phyloP scores from a whole-genome alignment of 2,797 vertebrate genomes.

The Coreius guichenoti region DNA sequence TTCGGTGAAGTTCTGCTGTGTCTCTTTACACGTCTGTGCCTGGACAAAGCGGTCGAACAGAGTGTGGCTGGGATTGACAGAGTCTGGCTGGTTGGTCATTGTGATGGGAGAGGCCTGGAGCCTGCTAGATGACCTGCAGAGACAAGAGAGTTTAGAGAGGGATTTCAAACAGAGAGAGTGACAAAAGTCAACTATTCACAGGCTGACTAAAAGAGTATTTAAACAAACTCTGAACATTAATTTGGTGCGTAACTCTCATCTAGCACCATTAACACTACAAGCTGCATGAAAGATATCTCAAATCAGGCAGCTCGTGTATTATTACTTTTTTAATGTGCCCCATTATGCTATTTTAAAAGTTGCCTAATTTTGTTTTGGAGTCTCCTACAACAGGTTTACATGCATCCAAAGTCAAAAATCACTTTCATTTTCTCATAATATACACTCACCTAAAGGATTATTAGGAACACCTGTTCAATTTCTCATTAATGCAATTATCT shows the following conservation, averaged over 20 bases:
- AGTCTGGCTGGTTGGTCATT: conserved; percentile 70
- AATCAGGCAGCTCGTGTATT: background rate
- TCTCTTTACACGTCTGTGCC: conserved; percentile 84
- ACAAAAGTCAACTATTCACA: background rate
- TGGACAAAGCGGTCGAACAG: conserved; percentile 85
- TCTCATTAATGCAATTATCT: too few species aligned
- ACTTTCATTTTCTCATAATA: background rate
- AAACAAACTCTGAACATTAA: background rate
- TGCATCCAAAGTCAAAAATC: background rate
- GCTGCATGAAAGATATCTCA: background rate
- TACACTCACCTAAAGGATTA: too few species aligned
- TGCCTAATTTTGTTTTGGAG: background rate
- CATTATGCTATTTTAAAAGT: background rate
- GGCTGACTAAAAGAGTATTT: background rate
- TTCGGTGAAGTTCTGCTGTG: conserved; percentile 79
- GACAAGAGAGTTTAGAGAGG: conserved; percentile 11
- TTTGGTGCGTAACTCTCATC: background rate
- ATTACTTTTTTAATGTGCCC: background rate
- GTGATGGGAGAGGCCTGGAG: background rate
- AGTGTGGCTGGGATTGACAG: conserved; percentile 78
- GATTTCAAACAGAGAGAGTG: background rate
- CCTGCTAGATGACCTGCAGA: background rate
- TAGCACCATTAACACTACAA: background rate
- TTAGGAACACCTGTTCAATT: too few species aligned
- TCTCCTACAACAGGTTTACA: background rate